phyloP scores from a whole-genome alignment of 1,140 invertebrate genomes.

The Anastrepha ludens region DNA sequence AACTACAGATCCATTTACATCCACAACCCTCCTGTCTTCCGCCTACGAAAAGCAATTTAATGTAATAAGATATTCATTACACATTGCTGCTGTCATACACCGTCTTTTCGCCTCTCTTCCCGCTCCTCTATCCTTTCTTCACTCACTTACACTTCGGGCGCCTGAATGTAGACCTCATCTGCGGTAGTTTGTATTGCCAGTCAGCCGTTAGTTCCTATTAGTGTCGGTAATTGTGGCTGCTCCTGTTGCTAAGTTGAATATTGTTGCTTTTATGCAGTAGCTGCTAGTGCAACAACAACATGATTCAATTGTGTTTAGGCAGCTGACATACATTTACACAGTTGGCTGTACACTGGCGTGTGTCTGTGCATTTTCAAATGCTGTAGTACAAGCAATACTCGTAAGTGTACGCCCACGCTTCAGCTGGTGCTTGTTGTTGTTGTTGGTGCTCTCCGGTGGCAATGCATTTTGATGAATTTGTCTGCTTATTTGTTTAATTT shows the following conservation, averaged over 20 bases:
- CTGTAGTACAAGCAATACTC: no score
- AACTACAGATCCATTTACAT: background rate
- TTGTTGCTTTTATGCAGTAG: background rate
- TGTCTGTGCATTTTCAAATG: no score
- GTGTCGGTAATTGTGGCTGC: constrained; percentile 4
- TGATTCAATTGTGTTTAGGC: background rate
- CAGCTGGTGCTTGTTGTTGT: no score
- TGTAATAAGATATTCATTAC: constrained; percentile 48
- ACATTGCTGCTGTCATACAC: background rate
- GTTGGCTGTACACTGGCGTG: background rate
- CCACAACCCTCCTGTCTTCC: background rate
- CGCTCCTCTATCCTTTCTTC: background rate
- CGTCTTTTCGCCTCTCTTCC: background rate
- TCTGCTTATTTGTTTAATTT: constrained; percentile 45
- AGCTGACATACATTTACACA: background rate
- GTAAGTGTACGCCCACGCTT: background rate
- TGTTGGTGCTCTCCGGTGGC: background rate
- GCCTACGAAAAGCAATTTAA: constrained; percentile 34
- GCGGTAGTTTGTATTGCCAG: background rate
- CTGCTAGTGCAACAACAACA: constrained; percentile 7
- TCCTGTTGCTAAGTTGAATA: background rate
- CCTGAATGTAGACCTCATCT: background rate
- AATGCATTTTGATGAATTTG: background rate
- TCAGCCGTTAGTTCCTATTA: constrained; percentile 24
- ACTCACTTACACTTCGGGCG: background rate